A percentile compares a stretch with the other conserved stretches of the same genome.
Conservation (phyloP, 2,888 invertebrate species). For the Tetranychus truncatus region DNA sequence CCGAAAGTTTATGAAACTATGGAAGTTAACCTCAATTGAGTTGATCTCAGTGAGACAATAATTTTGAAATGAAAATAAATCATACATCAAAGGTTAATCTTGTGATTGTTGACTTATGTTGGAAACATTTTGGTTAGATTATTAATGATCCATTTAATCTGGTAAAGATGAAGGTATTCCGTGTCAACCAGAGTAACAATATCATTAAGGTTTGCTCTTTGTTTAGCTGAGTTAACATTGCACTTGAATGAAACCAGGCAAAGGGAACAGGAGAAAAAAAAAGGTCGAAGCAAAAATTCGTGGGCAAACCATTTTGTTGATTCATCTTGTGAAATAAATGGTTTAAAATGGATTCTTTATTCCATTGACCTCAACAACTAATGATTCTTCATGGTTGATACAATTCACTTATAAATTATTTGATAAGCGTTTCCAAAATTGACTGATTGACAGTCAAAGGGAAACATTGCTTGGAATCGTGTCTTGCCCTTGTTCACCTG, state of each 20-base stretch:
- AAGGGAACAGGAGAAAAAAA: neutral
- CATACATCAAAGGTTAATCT: neutral
- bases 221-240: too few species aligned
- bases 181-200: neutral
- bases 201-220: neutral
- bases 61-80: neutral
- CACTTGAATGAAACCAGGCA: too few species aligned
- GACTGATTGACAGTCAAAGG: too few species aligned
- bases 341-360: neutral
- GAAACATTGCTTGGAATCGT: too few species aligned
- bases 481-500: too few species aligned
- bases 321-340: neutral
- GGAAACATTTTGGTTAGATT: neutral
- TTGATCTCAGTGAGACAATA: too few species aligned
- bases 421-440: too few species aligned
- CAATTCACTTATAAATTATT: neutral
- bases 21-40: too few species aligned
- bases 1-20: too few species aligned
- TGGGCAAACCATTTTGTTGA: neutral
- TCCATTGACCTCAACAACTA: neutral
- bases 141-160: constrained; percentile 1
- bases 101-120: neutral
- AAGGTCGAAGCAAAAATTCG: neutral
- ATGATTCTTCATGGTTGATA: neutral
- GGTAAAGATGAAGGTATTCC: neutral